These are phyloP conservation scores for Riparia riparia DNA, from an alignment of 2,113 vertebrate species.

Conservation along the genomic window DNA sequence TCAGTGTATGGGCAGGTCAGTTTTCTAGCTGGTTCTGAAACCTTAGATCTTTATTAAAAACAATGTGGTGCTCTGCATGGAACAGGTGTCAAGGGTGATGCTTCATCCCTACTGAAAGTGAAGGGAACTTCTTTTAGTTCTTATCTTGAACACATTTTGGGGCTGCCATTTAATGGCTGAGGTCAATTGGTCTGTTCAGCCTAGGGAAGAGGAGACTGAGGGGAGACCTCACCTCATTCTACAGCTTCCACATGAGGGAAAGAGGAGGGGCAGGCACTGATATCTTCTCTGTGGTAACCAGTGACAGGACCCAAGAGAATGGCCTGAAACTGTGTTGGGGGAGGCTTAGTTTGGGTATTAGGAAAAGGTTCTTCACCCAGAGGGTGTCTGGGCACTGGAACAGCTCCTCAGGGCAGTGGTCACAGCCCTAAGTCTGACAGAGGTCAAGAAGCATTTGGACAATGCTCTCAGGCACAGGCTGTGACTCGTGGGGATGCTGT, in stretches of 20 bases:
- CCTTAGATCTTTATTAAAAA: not conserved
- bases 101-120: not conserved
- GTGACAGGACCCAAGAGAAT: not conserved
- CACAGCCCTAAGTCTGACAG: not conserved
- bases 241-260: not conserved
- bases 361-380: not conserved
- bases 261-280: not conserved
- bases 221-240: not conserved
- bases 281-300: not conserved
- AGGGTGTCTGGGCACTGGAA: not conserved
- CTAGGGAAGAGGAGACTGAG: not conserved
- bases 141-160: not conserved
- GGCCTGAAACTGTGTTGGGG: not conserved
- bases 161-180: not conserved
- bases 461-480: not conserved
- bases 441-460: not conserved
- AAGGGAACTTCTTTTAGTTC: not conserved
- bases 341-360: not conserved
- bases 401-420: not conserved
- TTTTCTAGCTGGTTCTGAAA: not conserved
- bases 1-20: not conserved
- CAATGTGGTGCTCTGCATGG: accelerated
- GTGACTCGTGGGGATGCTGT: not conserved
- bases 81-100: not conserved
- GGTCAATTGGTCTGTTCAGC: not conserved